Evolutionary conservation across 2,888 invertebrate species (phyloP).

Genomic region (Chloroclystis v-ata): DNA sequence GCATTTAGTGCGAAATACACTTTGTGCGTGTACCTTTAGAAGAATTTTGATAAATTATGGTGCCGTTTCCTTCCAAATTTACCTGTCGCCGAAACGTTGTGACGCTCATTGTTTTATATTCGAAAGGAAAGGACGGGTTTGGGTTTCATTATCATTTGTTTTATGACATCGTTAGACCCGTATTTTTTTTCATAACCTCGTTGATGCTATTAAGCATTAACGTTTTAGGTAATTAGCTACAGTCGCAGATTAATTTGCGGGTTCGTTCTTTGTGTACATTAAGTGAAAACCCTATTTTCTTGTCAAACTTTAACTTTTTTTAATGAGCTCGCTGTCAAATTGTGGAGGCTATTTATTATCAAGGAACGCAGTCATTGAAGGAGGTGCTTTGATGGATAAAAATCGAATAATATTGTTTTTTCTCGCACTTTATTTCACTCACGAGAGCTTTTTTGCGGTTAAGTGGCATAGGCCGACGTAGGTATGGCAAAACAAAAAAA

Average conservation of each 20-base stretch:
- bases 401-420: no score
- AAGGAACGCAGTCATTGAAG: no score
- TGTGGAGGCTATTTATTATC: no score
- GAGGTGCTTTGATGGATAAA: no score
- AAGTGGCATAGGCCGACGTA: no score
- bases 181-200: slow-evolving; percentile 5
- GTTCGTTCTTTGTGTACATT: background rate
- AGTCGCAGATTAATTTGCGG: slow-evolving; percentile 1
- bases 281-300: background rate
- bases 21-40: slow-evolving; percentile 13
- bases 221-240: slow-evolving; percentile 1
- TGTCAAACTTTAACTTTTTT: background rate
- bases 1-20: no score
- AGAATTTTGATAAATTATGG: slow-evolving; percentile 53
- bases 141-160: slow-evolving; percentile 28
- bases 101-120: slow-evolving; percentile 31
- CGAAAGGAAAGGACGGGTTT: slow-evolving; percentile 25
- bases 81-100: slow-evolving; percentile 39
- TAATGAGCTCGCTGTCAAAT: no score
- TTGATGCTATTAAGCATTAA: slow-evolving; percentile 1
- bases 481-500: no score
- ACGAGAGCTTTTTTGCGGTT: no score
- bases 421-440: no score
- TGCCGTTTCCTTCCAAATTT: slow-evolving; percentile 48
- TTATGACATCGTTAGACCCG: slow-evolving; percentile 22